Evolutionary conservation across 2,797 vertebrate species (phyloP), one percentile per base, ranked within the genome.

Genomic region (Liparis tanakae): DNA sequence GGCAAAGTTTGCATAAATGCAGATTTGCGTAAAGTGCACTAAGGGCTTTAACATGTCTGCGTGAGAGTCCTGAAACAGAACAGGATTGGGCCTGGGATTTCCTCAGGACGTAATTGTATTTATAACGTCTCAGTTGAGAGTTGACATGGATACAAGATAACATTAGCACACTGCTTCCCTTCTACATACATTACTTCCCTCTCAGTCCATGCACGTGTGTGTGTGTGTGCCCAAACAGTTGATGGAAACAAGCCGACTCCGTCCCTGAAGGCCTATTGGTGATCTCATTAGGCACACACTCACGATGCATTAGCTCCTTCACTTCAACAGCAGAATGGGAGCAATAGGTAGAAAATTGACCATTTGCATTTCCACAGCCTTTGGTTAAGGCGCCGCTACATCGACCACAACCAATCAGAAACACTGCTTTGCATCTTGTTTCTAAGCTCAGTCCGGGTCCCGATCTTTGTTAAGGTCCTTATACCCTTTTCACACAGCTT

Each of bases 401-500:
- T 53, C 63, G 62, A 80, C 41, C 67, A 69, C 44, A 75, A 44
- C 54, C 41, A 63, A 71, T 72, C 30, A 10, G 34, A 71, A 44
- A 56, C 50, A 37, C 9, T 33, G 50, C 33, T 54, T 43, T 67
- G 48, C 58, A 46, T 80, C 44, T 64, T 14, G 48, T 71, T 61
- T 55, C 48, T 18, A 17, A 13, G 58, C 53, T 62, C 54, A 5
- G 48, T 34, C 54, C 7, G 34, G 10, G 18, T 72, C 39, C 72
- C 14, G 25, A 12, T 54, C 58, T 54, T 6, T 25, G 61, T 54
- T 67, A 18, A 37, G 43, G 67, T 60, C 63, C 58, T 70, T 78
- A 30, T 30, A 50, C 68, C 72, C 68, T 75, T 84, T 78, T 75
- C 60, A 72, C 75, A 69, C 36, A 13, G 46, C 55, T 75, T 78